Base-by-base conservation (phyloP, 1,140 invertebrate species). In the Bombus waltoni region DNA sequence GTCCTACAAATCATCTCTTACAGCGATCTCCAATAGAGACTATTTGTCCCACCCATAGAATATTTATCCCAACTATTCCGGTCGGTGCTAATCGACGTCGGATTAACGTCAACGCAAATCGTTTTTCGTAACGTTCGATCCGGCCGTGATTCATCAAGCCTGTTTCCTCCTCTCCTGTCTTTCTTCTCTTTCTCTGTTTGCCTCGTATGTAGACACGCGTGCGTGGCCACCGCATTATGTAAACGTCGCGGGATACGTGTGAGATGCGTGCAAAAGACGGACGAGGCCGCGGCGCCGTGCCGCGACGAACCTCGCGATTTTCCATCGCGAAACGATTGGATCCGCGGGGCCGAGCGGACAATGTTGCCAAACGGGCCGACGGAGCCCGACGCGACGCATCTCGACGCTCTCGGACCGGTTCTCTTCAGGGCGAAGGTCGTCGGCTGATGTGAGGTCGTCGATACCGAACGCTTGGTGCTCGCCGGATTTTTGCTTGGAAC, bases 381-480 rank as follows among this genome's bases (percentile, higher is more conserved):
- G 25, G 40, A 72, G 25, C 25, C 22, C 75, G 66, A 72, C 76
- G 83, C 75, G 83, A 71, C 76, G 76, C 83, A 68, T 80, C 68
- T 38, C 66, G 40, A 72, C 76, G 68, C 68, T 62, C 22, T 40
- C 1, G 57, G 76, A 87, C 83, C 75, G 81, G 75, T 85, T 86
- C 72, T 75, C 72, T 82, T 82, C 85, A 82, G 85, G 80, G 85
- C 85, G 85, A 82, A 86, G 85, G 85, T 86, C 80, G 73, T 77
- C 80, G 79, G 22, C 80, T 70, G 85, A 82, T 53, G 84, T 35
- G 85, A 86, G 85, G 72, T 86, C 80, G 85, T 59, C 79, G 85
- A 76, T 86, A 71, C 80, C 72, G 59, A 53, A 62, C 79, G 66
- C 40, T 59, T 35, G 65, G 44, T 44, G 70, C n/a, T 35, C 62